These are phyloP conservation scores for Myiozetetes cayanensis DNA, from an alignment of 2,113 vertebrate species.

Conservation along the genomic window DNA sequence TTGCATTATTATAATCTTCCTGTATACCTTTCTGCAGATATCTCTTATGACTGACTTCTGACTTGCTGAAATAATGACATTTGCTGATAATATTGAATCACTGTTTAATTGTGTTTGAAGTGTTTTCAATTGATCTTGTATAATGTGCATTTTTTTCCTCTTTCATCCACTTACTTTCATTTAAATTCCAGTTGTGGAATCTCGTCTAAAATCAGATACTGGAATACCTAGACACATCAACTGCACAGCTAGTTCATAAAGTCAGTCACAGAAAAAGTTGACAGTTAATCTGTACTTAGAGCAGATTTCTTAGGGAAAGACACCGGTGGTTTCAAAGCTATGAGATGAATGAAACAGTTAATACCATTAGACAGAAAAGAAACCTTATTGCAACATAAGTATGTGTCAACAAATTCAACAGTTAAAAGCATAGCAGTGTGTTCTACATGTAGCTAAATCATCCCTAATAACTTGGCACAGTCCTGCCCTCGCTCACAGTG, in stretches of 20 bases:
- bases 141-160: not conserved
- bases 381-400: not conserved
- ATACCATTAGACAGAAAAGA: not conserved
- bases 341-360: not conserved
- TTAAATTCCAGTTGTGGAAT: not conserved
- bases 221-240: not conserved
- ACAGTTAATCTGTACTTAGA: not conserved
- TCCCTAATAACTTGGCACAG: not conserved
- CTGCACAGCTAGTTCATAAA: not conserved
- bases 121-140: not conserved
- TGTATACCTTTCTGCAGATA: not conserved
- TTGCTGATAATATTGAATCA: not conserved
- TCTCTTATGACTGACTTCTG: not conserved
- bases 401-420: not conserved
- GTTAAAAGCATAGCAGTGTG: not conserved
- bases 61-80: not conserved
- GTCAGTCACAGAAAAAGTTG: not conserved
- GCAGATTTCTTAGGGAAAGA: not conserved
- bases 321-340: not conserved
- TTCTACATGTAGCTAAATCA: not conserved
- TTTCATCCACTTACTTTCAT: not conserved
- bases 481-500: rapidly evolving
- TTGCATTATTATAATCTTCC: not conserved
- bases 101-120: not conserved
- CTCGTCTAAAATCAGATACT: not conserved